These are phyloP conservation scores for Yponomeuta sedellus DNA, from an alignment of 2,888 invertebrate genomes.

Conservation along the genomic window DNA sequence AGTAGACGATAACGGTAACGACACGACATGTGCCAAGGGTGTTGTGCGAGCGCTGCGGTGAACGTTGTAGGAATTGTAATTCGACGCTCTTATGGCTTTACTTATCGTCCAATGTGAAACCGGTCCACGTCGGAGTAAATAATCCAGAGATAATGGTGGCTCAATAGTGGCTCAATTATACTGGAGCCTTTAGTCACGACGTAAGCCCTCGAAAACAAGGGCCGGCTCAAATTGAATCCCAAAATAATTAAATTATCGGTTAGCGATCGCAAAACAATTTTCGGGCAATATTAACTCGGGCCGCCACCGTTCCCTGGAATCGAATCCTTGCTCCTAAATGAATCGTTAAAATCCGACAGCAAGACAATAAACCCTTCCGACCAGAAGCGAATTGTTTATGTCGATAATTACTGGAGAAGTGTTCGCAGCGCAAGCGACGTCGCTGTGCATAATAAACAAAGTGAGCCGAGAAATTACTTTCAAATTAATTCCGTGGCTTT, in stretches of 20 bases:
- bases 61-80: too few species aligned
- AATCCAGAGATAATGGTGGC: neutral
- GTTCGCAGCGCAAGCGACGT: neutral
- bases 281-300: conserved; percentile 48
- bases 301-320: conserved; percentile 33
- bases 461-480: neutral
- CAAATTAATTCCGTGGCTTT: neutral
- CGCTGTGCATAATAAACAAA: neutral
- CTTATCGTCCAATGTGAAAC: neutral
- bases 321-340: conserved; percentile 38
- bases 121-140: neutral
- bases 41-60: too few species aligned
- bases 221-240: conserved; percentile 37
- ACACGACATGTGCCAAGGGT: too few species aligned
- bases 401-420: conserved; percentile 6
- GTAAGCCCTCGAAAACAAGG: conserved; percentile 30
- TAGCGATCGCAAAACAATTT: conserved; percentile 56
- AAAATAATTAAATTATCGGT: conserved; percentile 56
- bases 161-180: neutral
- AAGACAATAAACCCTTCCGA: conserved; percentile 24
- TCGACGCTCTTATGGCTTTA: too few species aligned
- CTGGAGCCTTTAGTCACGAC: neutral
- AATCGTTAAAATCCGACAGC: conserved; percentile 33
- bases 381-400: conserved; percentile 13
- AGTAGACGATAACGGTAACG: too few species aligned